phyloP scores from a whole-genome alignment of 1,140 invertebrate genomes.

The Cataglyphis hispanica region DNA sequence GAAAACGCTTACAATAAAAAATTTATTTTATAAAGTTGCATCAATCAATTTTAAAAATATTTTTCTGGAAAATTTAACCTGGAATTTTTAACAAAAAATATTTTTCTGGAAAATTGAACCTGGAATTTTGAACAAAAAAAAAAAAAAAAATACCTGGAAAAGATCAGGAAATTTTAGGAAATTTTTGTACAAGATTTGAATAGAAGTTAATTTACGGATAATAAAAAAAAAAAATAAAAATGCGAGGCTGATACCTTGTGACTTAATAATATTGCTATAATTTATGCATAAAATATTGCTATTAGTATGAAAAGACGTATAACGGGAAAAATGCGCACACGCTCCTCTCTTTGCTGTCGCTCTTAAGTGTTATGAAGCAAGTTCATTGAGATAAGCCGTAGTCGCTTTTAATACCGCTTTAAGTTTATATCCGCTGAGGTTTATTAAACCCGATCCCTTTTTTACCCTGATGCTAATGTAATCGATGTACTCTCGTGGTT shows the following conservation, averaged over 20 bases:
- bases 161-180: no score
- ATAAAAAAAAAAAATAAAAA: not conserved
- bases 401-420: slow-evolving; percentile 48
- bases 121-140: no score
- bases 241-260: not conserved
- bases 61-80: no score
- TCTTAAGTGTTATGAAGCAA: not conserved
- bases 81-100: no score
- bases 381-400: slow-evolving; percentile 33
- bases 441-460: slow-evolving; percentile 71
- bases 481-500: slow-evolving; percentile 58
- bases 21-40: no score
- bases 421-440: slow-evolving; percentile 61
- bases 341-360: not conserved
- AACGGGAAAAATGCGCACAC: not conserved
- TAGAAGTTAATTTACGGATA: not conserved
- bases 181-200: no score
- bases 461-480: slow-evolving; percentile 67
- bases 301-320: not conserved
- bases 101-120: no score
- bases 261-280: not conserved
- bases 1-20: no score
- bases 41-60: no score
- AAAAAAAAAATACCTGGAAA: no score
- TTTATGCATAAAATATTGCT: not conserved